phyloP scores from a whole-genome alignment of 2,113 vertebrate genomes.

The Leiothrix lutea region DNA sequence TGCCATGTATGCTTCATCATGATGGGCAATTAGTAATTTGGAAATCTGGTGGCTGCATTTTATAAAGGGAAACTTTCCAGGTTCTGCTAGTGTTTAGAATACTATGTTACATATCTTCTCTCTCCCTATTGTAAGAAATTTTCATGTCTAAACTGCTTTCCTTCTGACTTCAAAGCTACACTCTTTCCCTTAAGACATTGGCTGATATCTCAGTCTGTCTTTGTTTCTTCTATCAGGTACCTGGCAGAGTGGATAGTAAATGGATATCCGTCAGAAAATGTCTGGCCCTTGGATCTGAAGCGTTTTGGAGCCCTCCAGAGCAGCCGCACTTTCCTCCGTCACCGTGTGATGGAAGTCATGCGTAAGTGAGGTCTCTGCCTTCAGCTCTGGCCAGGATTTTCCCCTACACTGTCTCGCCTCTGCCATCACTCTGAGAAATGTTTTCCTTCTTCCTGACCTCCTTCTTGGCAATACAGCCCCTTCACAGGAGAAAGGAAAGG shows the following conservation, averaged over 20 bases:
- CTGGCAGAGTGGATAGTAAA: constrained; percentile 97
- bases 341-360: constrained; percentile 98
- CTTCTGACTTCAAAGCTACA: not conserved
- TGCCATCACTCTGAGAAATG: not conserved
- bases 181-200: not conserved
- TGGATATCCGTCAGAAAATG: constrained; percentile 88
- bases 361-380: constrained; percentile 77
- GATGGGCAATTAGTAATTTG: not conserved
- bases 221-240: constrained; percentile 74
- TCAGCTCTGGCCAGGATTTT: not conserved
- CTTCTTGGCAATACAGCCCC: not conserved
- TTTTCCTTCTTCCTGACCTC: not conserved
- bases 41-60: not conserved
- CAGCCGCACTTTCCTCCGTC: constrained; percentile 95
- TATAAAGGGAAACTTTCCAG: not conserved
- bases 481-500: not conserved
- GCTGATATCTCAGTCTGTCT: not conserved
- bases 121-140: not conserved
- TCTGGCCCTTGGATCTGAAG: constrained; percentile 94
- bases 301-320: constrained; percentile 95
- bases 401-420: not conserved
- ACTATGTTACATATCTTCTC: not conserved
- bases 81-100: not conserved
- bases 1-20: not conserved
- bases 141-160: not conserved